Conservation (phyloP, 2,888 invertebrate genomes). For the Zeuzera pyrina region DNA sequence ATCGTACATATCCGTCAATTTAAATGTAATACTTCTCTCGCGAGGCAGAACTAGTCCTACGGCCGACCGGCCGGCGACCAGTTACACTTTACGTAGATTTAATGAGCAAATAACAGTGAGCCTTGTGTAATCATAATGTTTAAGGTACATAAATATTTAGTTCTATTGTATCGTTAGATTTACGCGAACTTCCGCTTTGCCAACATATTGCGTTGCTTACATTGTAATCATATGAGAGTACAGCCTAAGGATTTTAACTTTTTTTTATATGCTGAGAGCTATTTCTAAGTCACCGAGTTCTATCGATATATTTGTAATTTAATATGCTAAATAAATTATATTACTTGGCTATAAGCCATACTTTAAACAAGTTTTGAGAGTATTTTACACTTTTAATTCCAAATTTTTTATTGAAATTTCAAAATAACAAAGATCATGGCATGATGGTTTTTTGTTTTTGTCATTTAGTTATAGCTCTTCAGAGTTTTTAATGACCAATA, state of each 20-base stretch:
- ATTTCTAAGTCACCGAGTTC: conserved; percentile 71
- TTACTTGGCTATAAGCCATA: conserved; percentile 53
- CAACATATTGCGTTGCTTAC: conserved; percentile 71
- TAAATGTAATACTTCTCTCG: conserved; percentile 44
- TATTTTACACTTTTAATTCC: conserved; percentile 66
- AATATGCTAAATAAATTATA: conserved; percentile 36
- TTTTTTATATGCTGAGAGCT: conserved; percentile 70
- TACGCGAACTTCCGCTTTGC: conserved; percentile 70
- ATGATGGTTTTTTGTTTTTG: conserved; percentile 48
- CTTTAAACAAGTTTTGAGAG: conserved; percentile 64
- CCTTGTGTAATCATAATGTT: conserved; percentile 68
- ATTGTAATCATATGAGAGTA: conserved; percentile 70
- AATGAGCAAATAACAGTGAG: conserved; percentile 56
- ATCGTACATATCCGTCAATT: conserved; percentile 67
- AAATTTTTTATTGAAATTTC: conserved; percentile 51
- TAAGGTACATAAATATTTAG: conserved; percentile 71
- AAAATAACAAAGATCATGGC: conserved; percentile 64
- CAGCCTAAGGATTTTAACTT: conserved; percentile 73
- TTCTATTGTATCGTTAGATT: conserved; percentile 70
- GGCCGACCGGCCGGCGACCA: conserved; percentile 18
- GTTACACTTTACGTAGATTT: conserved; percentile 35
- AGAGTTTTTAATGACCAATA: conserved; percentile 68
- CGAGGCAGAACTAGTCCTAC: conserved; percentile 4
- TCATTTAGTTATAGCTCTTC: conserved; percentile 72
- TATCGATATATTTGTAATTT: conserved; percentile 53